These are phyloP conservation scores for Parasteatoda tepidariorum DNA, from an alignment of 1,140 invertebrate genomes.

Conservation along the genomic window DNA sequence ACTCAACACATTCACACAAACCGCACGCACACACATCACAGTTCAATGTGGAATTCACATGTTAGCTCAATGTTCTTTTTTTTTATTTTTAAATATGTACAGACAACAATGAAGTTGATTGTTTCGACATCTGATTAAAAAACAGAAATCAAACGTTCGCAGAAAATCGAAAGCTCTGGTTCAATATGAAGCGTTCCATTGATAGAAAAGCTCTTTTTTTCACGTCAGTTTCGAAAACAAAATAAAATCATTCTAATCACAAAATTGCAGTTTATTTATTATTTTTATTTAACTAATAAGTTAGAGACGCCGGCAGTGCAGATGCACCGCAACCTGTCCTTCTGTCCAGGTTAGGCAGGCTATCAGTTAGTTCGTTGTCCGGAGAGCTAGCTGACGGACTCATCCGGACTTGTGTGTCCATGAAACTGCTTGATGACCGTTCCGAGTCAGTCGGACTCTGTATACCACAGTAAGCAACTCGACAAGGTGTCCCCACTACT, in stretches of 20 bases:
- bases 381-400: slow-evolving; percentile 30
- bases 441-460: slow-evolving; percentile 58
- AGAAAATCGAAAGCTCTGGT: slow-evolving; percentile 22
- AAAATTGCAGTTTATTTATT: background rate
- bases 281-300: slow-evolving; percentile 7
- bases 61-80: background rate
- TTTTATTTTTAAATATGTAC: background rate
- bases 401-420: slow-evolving; percentile 31
- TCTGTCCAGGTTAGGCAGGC: slow-evolving; percentile 27
- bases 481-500: slow-evolving; percentile 12
- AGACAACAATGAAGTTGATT: background rate
- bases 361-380: slow-evolving; percentile 50
- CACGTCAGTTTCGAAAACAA: background rate
- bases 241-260: background rate
- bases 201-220: slow-evolving; percentile 6
- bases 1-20: background rate
- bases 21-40: slow-evolving; percentile 22
- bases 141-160: no score
- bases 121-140: slow-evolving; percentile 5
- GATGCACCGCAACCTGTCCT: slow-evolving; percentile 23
- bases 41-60: slow-evolving; percentile 1
- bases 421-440: slow-evolving; percentile 49
- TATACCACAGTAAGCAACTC: slow-evolving; percentile 54
- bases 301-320: slow-evolving; percentile 40
- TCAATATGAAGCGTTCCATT: background rate